Evolutionary conservation across 2,888 invertebrate species (phyloP).

Genomic region (Pycnomerus fuliginosus): DNA sequence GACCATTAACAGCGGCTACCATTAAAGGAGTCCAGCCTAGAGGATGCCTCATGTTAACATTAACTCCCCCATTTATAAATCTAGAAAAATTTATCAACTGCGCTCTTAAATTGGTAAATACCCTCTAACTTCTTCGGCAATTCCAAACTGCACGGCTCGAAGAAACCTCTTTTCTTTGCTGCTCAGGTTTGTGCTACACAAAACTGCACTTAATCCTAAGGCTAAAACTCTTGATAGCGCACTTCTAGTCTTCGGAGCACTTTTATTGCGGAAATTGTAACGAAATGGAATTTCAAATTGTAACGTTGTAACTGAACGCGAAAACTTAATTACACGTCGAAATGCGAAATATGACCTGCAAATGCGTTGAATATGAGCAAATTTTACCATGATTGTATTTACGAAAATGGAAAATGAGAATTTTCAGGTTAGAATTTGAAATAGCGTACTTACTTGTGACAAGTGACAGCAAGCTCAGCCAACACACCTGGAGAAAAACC

Average conservation of each 20-base stretch:
- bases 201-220: background rate
- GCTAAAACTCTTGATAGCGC: too few relatives aligned
- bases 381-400: too few relatives aligned
- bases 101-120: background rate
- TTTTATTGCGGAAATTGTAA: too few relatives aligned
- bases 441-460: too few relatives aligned
- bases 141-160: conserved; percentile 13
- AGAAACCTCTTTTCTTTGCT: conserved; percentile 10
- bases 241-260: too few relatives aligned
- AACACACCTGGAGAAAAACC: background rate
- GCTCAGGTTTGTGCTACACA: background rate
- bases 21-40: conserved; percentile 89
- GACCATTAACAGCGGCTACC: conserved; percentile 79
- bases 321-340: too few relatives aligned
- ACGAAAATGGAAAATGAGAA: too few relatives aligned
- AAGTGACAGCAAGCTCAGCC: background rate
- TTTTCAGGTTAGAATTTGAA: conserved; percentile 4
- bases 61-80: conserved; percentile 50
- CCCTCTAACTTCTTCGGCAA: conserved; percentile 6
- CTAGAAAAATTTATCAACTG: conserved; percentile 3
- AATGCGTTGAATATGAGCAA: too few relatives aligned
- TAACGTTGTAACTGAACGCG: too few relatives aligned
- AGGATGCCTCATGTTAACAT: conserved; percentile 70
- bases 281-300: too few relatives aligned
- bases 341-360: too few relatives aligned